Evolutionary conservation across 2,113 vertebrate species (phyloP), one percentile per base, ranked within the genome.

Genomic region (Triplophysa dalaica): DNA sequence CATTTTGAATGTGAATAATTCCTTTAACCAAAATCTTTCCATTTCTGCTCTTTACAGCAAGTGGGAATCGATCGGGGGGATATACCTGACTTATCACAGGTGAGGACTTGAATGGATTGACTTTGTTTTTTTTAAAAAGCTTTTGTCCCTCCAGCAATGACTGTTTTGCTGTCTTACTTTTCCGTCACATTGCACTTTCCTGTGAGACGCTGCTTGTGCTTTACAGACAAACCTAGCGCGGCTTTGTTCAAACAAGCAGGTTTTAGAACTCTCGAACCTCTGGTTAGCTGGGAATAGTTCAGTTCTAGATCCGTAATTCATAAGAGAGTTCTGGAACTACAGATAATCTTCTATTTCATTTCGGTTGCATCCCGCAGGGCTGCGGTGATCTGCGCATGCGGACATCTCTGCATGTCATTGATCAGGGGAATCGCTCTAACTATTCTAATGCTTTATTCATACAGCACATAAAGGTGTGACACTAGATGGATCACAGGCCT

Each of bases 1-100:
- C 1, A 38, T 29, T 29, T 29, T 29, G 29, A 29, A 38, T 63
- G 2, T 4, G 9, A 4, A 33, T 12, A 13, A 0, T 22, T 45
- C 33, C 72, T 1, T 10, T n/a, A 1, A 10, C 19, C 21, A 29
- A 1, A 11, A 4, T 56, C 12, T 8, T 1, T 74, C 9, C 43
- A 43, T 82, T 10, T 60, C 79, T n/a, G 85, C n/a, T 74, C 54
- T 50, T 89, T 91, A 79, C 91, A 98, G 96, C 96, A 98, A 96
- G 96, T 98, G 81, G 96, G 96, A 78, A 98, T 98, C 83, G 96
- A 98, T 89, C 94, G 95, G 93, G 97, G 96, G 79, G 97, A 97
- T 89, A 98, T 98, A 88, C 96, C 97, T 87, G 97, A 98, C 85
- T 93, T 98, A 87, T 98, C 96, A 81, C 96, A 98, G 95, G 95